Percentiles rank a stretch among this genome's conserved stretches.
Evolutionary conservation across 2,888 invertebrate genomes (phyloP).

Genomic region (Muschampia staudingeri): DNA sequence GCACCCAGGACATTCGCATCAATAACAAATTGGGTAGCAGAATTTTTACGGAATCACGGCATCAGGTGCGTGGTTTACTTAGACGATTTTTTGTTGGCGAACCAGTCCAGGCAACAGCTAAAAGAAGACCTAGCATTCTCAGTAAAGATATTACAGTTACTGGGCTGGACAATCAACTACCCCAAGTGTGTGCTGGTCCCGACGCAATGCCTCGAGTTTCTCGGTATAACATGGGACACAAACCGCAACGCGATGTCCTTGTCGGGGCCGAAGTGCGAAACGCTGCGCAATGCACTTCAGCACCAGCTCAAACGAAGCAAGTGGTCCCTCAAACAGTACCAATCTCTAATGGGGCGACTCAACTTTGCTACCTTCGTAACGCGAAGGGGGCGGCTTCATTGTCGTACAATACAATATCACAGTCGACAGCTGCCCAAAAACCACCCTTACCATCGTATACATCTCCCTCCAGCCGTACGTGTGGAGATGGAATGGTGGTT

Average conservation of each 20-base stretch:
- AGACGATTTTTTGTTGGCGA: conserved; percentile 67
- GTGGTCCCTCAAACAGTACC: conserved; percentile 62
- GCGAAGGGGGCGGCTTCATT: conserved; percentile 56
- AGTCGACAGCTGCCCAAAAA: conserved; percentile 48
- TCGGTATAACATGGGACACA: conserved; percentile 64
- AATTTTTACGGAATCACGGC: not conserved
- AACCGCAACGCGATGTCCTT: conserved; percentile 57
- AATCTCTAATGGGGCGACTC: conserved; percentile 64
- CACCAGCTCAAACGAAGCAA: conserved; percentile 44
- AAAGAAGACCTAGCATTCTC: conserved; percentile 23
- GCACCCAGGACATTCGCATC: conserved; percentile 18
- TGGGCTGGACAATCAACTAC: conserved; percentile 62
- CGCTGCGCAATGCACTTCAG: conserved; percentile 58
- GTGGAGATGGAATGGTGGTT: no score
- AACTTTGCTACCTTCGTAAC: conserved; percentile 63
- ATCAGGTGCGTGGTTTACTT: conserved; percentile 67
- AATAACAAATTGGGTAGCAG: conserved; percentile 5
- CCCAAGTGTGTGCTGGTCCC: conserved; percentile 60
- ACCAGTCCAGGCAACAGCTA: conserved; percentile 31
- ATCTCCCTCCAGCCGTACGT: no score
- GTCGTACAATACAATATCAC: conserved; percentile 56
- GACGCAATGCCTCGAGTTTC: conserved; percentile 59
- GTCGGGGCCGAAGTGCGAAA: conserved; percentile 58
- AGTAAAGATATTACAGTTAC: conserved; percentile 34
- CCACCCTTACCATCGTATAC: conserved; percentile 13